Percentiles rank a stretch among this genome's conserved stretches.
phyloP scores from a whole-genome alignment of 2,113 vertebrate species.

The Gasterosteus aculeatus region DNA sequence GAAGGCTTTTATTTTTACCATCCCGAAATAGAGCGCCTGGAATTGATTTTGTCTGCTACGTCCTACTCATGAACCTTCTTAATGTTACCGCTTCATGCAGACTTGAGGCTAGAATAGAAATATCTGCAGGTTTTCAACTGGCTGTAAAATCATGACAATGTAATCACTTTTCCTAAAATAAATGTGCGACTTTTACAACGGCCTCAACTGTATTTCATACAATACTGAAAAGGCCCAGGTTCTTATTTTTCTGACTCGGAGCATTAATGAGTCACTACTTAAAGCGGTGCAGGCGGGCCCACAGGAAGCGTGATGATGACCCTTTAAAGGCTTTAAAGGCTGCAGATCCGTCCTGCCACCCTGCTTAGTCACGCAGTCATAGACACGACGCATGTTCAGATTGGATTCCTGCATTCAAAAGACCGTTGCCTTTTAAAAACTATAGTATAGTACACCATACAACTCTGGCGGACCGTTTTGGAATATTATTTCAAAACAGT shows the following conservation, averaged over 20 bases:
- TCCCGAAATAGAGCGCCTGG: not conserved
- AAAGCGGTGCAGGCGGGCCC: conserved; percentile 9
- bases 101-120: conserved; percentile 8
- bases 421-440: not conserved
- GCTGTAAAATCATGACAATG: conserved; percentile 10
- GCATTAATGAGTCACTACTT: conserved; percentile 19
- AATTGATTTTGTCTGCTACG: conserved; percentile 37
- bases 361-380: conserved; percentile 22
- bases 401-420: conserved; percentile 12
- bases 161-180: conserved; percentile 4
- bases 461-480: not conserved
- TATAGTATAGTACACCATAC: not conserved
- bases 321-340: conserved; percentile 16
- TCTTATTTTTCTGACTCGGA: not conserved
- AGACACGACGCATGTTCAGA: conserved; percentile 1
- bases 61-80: not conserved
- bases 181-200: not conserved
- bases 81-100: not conserved
- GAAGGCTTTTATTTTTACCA: conserved; percentile 33
- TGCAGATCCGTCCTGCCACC: not conserved
- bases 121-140: not conserved
- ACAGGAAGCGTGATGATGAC: conserved; percentile 20
- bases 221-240: not conserved
- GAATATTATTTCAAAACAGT: not conserved
- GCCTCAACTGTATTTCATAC: not conserved